Base-by-base conservation (phyloP, 2,113 vertebrate species). In the Atherinomorus stipes region DNA sequence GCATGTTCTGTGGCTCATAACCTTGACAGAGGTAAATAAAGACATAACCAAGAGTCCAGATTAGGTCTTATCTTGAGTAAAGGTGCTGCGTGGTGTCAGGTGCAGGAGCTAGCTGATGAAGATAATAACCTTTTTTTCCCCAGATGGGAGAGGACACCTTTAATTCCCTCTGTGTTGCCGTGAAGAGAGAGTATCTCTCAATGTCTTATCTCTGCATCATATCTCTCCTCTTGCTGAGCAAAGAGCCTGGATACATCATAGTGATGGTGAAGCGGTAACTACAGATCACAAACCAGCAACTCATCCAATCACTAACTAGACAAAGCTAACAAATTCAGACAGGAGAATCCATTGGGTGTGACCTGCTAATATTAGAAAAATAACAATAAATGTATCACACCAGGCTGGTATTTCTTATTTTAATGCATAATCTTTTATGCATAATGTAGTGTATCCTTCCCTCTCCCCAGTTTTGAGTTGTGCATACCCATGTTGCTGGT, bases 51-150 rank as follows among this genome's bases (percentile, higher is more conserved):
- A 81, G 76, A 83, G 84, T 86, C 84, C 78, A 92, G 93, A 93
- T 93, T 91, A 92, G 88, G 85, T 92, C 87, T 91, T 94, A 93
- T 94, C 93, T 93, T 89, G 85, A 88, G 84, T 88, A 88, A 93
- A 90, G 88, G 88, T 88, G 89, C 76, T 77, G 71, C 74, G 70
- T 74, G 84, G 80, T 82, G 85, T 92, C 87, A 90, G 88, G 77
- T 88, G 83, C 64, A 77, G 72, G 60, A 65, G 68, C 71, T 54
- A 76, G 79, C 74, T 90, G 88, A 93, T 92, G 86, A 90, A 89
- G 89, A 93, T 92, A 90, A 91, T 85, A 92, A 87, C 84, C 74
- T 80, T 89, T 90, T 81, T 82, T 71, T 56, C 40, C 18, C 52
- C 58, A 64, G 73, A 73, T 80, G 83, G 76, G 64, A 89, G 87